A percentile compares a stretch with the other conserved stretches of the same genome.
phyloP scores from a whole-genome alignment of 2,113 vertebrate species.

The Spea bombifrons region DNA sequence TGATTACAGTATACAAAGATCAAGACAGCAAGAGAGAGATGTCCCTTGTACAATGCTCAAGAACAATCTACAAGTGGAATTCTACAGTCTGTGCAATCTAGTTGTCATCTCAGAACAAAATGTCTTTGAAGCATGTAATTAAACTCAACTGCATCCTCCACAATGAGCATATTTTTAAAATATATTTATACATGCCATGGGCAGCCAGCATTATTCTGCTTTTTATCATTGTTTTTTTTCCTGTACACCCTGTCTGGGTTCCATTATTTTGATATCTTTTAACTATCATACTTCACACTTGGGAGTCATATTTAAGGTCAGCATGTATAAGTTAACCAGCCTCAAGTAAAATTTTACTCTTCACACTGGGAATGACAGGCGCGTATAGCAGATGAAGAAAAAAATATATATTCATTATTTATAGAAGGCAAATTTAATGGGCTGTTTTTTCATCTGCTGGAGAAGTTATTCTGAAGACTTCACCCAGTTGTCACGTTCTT shows the following conservation, averaged over 20 bases:
- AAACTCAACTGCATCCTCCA: constrained; percentile 49
- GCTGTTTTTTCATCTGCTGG: constrained; percentile 28
- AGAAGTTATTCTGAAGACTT: constrained; percentile 36
- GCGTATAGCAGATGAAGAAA: constrained; percentile 53
- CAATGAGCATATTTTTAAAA: constrained; percentile 49
- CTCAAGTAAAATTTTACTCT: constrained; percentile 61
- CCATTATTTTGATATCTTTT: constrained; percentile 56
- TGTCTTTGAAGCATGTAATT: constrained; percentile 46
- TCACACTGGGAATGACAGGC: constrained; percentile 56
- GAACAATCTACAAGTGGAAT: neutral
- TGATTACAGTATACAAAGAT: neutral
- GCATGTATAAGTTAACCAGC: constrained; percentile 54
- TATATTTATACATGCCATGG: constrained; percentile 48
- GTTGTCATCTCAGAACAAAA: constrained; percentile 35
- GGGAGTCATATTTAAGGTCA: constrained; percentile 63
- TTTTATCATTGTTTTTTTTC: constrained; percentile 48
- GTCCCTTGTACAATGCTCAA: accelerated
- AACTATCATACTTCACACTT: constrained; percentile 57
- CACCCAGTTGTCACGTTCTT: constrained; percentile 21
- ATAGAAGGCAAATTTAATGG: constrained; percentile 51
- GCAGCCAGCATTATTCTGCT: constrained; percentile 48
- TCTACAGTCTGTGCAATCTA: neutral
- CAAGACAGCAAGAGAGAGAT: neutral
- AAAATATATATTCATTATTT: constrained; percentile 56
- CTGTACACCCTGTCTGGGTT: constrained; percentile 35